Evolutionary conservation across 2,888 invertebrate genomes (phyloP).

Genomic region (Amblyjoppa fuscipennis): DNA sequence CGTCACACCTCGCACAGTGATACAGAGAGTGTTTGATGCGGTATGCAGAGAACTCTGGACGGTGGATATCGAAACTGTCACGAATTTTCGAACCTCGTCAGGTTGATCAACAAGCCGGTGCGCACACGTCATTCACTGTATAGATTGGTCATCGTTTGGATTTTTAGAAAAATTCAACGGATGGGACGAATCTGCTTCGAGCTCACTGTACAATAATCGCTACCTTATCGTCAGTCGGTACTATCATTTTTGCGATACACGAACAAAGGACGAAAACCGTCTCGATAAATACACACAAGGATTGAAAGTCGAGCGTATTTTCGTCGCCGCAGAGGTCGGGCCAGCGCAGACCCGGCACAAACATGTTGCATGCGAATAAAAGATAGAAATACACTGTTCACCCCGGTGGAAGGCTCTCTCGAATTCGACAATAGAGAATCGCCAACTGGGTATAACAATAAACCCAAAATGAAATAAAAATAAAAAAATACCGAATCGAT

Average conservation of each 20-base stretch:
- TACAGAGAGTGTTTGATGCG: not conserved
- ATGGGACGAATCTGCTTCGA: not conserved
- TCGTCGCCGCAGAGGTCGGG: not conserved
- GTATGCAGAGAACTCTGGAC: not conserved
- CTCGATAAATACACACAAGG: not conserved
- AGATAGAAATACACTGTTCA: constrained; percentile 29
- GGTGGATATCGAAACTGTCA: not conserved
- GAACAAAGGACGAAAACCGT: not conserved
- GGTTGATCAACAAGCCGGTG: not conserved
- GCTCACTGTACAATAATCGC: not conserved
- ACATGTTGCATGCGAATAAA: not conserved
- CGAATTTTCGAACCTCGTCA: constrained; percentile 14
- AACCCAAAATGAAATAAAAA: constrained; percentile 23
- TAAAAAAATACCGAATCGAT: constrained; percentile 45
- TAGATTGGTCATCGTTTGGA: constrained; percentile 20
- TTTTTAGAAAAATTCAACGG: not conserved
- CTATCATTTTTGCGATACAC: not conserved
- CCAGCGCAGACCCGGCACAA: not conserved
- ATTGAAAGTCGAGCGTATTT: not conserved
- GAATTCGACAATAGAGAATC: constrained; percentile 46
- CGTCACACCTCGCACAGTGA: not conserved
- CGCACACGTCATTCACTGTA: constrained; percentile 9
- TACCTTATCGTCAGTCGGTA: not conserved
- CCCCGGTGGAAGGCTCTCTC: constrained; percentile 22
- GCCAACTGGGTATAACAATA: constrained; percentile 17